Evolutionary conservation across 2,888 invertebrate genomes (phyloP), one percentile per base, ranked within the genome.

Genomic region (Cephus pygmeus): DNA sequence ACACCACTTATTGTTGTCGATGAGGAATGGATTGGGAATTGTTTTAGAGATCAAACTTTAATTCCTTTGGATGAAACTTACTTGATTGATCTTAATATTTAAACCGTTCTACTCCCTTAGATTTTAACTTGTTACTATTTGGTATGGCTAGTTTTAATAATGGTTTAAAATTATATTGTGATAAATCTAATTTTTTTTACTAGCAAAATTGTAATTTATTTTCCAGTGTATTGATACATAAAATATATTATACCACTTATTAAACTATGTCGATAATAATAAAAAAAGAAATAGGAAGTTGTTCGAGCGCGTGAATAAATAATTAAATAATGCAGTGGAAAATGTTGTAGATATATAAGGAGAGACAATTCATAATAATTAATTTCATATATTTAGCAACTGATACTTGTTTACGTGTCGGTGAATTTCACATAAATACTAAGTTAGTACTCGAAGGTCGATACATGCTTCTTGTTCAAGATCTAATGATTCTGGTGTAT

Each of bases 391-490:
- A 23, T 23, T 56, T 15, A 56, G 56, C 23, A 56, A 9, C 1
- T 56, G 23, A 40, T 40, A 40, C 15, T 40, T 40, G 15, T 9
- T 40, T 6, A 15, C 6, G 40, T 40, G 4, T 6, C 15, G 6
- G 9, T 23, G 9, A 23, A 9, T 23, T 56, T 23, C 23, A 56
- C 15, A 9, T 23, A 56, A 56, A 23, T 23, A 77, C 12, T 75
- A 75, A 31, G 69, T 30, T 36, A 79, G n/a, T 4, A 83, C 80
- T 79, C 84, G 80, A 15, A 90, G 82, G 85, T 90, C 90, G 6
- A 90, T 76, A 73, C 90, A 90, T 1, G 89, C 90, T 83, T 89
- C 89, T 69, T 87, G 83, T 36, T 90, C 90, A 15, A 90, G 73
- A 77, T 90, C 90, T 69, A 90, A 82, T 3, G 85, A 83, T 68